These are phyloP conservation scores for Ammodytes marinus DNA, from an alignment of 2,113 vertebrate genomes.

Conservation along the genomic window DNA sequence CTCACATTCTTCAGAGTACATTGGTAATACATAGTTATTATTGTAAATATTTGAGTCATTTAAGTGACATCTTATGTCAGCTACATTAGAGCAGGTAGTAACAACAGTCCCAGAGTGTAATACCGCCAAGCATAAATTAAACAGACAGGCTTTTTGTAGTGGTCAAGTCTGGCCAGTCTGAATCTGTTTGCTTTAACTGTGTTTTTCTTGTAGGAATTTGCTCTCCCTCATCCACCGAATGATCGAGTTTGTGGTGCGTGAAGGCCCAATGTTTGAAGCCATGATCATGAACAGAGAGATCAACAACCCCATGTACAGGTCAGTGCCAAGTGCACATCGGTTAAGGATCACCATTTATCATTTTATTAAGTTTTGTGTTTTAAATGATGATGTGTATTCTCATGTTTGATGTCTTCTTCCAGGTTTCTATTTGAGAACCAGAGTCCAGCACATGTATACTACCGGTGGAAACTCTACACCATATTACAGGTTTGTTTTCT, in stretches of 20 bases:
- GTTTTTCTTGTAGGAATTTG: constrained; percentile 99
- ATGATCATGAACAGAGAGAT: constrained; percentile 99
- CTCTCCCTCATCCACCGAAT: constrained; percentile 99
- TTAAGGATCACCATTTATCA: fast-evolving
- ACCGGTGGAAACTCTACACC: constrained; percentile 98
- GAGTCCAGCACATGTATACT: constrained; percentile 98
- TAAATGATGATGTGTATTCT: neutral
- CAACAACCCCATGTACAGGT: constrained; percentile 99
- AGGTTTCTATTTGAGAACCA: constrained; percentile 99
- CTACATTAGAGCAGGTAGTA: neutral
- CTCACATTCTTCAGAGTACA: neutral
- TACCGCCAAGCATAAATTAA: constrained; percentile 58
- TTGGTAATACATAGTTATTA: neutral
- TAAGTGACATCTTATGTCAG: neutral
- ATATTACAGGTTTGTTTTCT: constrained; percentile 93
- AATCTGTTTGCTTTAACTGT: constrained; percentile 99
- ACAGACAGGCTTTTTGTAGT: constrained; percentile 57
- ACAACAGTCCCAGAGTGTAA: constrained; percentile 38
- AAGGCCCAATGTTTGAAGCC: constrained; percentile 99
- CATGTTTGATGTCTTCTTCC: constrained; percentile 26
- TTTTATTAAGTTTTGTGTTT: neutral
- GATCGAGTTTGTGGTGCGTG: constrained; percentile 99
- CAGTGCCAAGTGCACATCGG: neutral
- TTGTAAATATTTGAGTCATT: constrained; percentile 1
- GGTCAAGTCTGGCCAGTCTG: constrained; percentile 83